Conservation (phyloP, 2,888 invertebrate genomes). For the Parnassius glacialis region DNA sequence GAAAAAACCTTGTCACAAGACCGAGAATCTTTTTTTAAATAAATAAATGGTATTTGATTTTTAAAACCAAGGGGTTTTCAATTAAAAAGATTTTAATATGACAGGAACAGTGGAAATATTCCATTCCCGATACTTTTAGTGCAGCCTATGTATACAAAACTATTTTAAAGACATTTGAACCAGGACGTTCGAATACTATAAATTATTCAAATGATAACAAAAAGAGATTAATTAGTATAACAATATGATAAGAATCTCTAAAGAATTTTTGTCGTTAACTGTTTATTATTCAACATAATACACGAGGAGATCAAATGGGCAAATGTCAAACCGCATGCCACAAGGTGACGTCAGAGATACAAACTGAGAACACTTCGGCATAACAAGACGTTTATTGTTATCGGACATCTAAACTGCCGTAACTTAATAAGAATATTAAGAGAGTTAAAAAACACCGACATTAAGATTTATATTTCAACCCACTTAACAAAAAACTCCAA, state of each 20-base stretch:
- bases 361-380: constrained; percentile 13
- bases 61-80: too few relatives aligned
- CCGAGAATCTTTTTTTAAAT: too few relatives aligned
- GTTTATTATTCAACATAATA: constrained; percentile 33
- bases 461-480: too few relatives aligned
- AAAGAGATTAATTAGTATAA: constrained; percentile 33
- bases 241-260: constrained; percentile 32
- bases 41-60: too few relatives aligned
- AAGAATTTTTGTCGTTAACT: constrained; percentile 33
- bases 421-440: constrained; percentile 18
- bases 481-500: too few relatives aligned
- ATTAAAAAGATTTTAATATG: too few relatives aligned
- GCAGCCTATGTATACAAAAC: too few relatives aligned
- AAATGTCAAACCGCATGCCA: constrained; percentile 34
- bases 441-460: too few relatives aligned
- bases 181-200: constrained; percentile 5
- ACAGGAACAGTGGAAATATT: too few relatives aligned
- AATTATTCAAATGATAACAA: constrained; percentile 30
- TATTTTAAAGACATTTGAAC: too few relatives aligned
- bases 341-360: constrained; percentile 29
- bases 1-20: too few relatives aligned
- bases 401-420: constrained; percentile 14
- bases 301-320: constrained; percentile 24
- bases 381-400: constrained; percentile 18
- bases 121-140: too few relatives aligned